These are phyloP conservation scores for Lates japonicus DNA, from an alignment of 2,797 vertebrate species.

Conservation along the genomic window DNA sequence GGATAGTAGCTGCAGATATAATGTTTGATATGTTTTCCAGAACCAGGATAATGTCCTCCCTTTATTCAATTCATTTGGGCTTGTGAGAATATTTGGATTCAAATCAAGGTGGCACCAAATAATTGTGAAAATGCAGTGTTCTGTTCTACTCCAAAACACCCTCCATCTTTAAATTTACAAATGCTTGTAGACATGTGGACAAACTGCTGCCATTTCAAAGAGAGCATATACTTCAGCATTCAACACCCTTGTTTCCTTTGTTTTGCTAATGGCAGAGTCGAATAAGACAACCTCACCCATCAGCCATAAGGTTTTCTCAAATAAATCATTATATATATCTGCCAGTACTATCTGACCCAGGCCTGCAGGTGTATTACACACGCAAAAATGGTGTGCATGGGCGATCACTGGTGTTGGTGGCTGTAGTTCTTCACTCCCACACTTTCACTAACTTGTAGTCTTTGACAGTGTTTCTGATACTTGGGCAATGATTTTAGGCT, in stretches of 20 bases:
- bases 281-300: background rate
- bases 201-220: background rate
- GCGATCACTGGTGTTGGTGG: conserved; percentile 62
- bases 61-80: background rate
- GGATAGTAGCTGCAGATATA: conserved; percentile 40
- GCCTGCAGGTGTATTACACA: conserved; percentile 37
- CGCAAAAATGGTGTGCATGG: conserved; percentile 49
- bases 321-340: conserved; percentile 10
- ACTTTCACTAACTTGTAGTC: conserved; percentile 21
- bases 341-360: conserved; percentile 59
- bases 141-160: background rate
- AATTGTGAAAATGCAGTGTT: background rate
- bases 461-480: conserved; percentile 28
- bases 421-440: conserved; percentile 36
- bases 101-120: background rate
- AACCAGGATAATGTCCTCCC: background rate
- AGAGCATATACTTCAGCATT: background rate
- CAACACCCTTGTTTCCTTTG: background rate
- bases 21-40: background rate
- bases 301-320: background rate
- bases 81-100: background rate
- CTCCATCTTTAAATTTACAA: background rate
- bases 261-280: background rate
- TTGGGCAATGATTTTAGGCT: conserved; percentile 28
- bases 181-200: background rate